A percentile compares a stretch with the other conserved stretches of the same genome.
These are phyloP conservation scores for Larimichthys polyactis DNA, from an alignment of 2,113 vertebrate genomes.

Conservation along the genomic window DNA sequence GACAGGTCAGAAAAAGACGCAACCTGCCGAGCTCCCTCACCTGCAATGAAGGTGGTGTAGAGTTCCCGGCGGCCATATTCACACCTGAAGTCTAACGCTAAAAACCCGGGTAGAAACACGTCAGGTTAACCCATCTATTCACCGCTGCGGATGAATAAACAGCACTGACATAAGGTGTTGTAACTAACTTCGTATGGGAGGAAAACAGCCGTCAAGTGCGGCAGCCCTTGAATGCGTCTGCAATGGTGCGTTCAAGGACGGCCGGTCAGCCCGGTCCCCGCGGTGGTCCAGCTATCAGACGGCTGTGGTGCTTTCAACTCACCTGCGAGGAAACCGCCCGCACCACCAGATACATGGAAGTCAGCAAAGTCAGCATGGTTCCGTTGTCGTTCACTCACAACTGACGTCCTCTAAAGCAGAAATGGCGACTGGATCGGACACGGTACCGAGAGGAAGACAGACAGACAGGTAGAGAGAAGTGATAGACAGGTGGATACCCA, in stretches of 20 bases:
- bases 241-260: conserved; percentile 57
- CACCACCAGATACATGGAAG: conserved; percentile 85
- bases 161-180: not conserved
- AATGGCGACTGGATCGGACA: conserved; percentile 29
- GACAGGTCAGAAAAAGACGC: conserved; percentile 33
- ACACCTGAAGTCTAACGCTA: conserved; percentile 1
- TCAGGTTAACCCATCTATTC: not conserved
- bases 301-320: conserved; percentile 54
- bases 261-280: conserved; percentile 10
- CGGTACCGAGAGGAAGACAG: conserved; percentile 11
- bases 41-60: not conserved
- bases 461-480: not conserved
- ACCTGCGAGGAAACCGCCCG: conserved; percentile 80
- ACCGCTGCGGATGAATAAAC: not conserved
- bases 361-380: conserved; percentile 83
- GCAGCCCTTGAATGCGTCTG: not conserved
- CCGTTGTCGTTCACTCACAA: conserved; percentile 8
- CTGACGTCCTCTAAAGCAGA: conserved; percentile 26
- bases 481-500: not conserved
- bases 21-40: not conserved
- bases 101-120: not conserved
- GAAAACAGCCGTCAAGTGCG: not conserved
- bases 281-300: not conserved
- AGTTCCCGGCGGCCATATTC: conserved; percentile 24
- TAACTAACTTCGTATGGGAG: too few species aligned